Conservation (phyloP, 1,140 invertebrate species). For the Alviniconcha marisindica region DNA sequence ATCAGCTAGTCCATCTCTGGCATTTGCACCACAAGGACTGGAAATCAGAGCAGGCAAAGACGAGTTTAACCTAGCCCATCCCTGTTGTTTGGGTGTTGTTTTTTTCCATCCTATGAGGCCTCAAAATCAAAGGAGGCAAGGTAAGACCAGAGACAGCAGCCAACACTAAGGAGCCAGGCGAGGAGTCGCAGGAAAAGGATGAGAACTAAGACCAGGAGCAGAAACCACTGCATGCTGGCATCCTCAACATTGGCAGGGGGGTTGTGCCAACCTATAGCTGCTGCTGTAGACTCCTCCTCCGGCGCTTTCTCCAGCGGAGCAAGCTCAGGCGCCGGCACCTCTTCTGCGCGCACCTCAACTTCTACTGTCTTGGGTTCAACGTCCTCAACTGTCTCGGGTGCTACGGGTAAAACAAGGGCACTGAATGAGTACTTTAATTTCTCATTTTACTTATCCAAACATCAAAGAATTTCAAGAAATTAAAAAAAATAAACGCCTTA, state of each 20-base stretch:
- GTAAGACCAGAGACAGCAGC: slow-evolving; percentile 59
- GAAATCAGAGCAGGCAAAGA: too few relatives aligned
- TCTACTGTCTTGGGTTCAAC: slow-evolving; percentile 60
- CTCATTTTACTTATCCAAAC: too few relatives aligned
- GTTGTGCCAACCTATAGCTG: slow-evolving; percentile 63
- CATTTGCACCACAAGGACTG: too few relatives aligned
- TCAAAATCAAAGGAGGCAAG: slow-evolving; percentile 37
- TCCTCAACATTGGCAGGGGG: slow-evolving; percentile 54
- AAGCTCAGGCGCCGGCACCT: slow-evolving; percentile 34
- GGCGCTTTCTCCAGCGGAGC: slow-evolving; percentile 49
- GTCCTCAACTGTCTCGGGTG: slow-evolving; percentile 59
- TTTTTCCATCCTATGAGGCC: neutral
- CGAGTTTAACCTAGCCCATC: too few relatives aligned
- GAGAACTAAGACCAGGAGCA: slow-evolving; percentile 53
- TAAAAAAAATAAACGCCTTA: too few relatives aligned
- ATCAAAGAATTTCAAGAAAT: too few relatives aligned
- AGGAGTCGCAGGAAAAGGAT: slow-evolving; percentile 54
- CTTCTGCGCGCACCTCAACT: slow-evolving; percentile 50
- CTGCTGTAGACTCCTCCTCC: slow-evolving; percentile 47
- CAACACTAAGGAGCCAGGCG: slow-evolving; percentile 60
- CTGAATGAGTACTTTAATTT: neutral
- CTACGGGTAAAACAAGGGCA: slow-evolving; percentile 52
- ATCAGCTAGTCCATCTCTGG: too few relatives aligned
- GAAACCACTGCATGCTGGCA: slow-evolving; percentile 63
- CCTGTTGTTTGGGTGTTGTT: too few relatives aligned